Evolutionary conservation across 2,888 invertebrate species (phyloP), one percentile per base, ranked within the genome.

Genomic region (Galeopsomyia nigrocyanea): DNA sequence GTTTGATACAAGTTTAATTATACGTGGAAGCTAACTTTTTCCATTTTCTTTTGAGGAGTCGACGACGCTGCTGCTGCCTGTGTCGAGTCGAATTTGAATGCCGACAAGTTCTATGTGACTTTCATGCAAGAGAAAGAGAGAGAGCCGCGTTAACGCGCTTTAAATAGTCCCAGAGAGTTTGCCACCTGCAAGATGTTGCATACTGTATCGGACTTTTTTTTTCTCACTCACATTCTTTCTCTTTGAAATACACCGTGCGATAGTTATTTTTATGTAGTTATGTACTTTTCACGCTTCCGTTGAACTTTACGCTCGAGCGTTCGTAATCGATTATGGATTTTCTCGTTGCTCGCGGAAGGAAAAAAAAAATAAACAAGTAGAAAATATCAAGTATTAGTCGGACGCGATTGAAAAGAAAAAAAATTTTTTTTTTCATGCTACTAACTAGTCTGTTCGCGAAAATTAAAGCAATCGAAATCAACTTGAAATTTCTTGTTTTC

Each of bases 1-100:
- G 46, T 72, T 58, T 73, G 62, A 73, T 73, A 63, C 66, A 66
- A 73, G 57, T 73, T 73, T 73, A 69, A 73, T 73, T 73, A 66
- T 17, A 10, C 22, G 14, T 5, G 9, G 14, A 7, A 13, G 17
- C 3, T 21, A 73, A 73, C 57, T 73, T 73, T 73, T 69, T 69
- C 62, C 60, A 65, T 68, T 61, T 65, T 73, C 26, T 56, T n/a
- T 62, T 55, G 17, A 39, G 31, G 57, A 46, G 39, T 50, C 49
- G n/a, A 26, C 26, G 31, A 13, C 39, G 39, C 2, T 0, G 22
- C 53, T 17, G 53, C 5, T 55, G 17, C 3, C 55, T 55, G 55
- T 17, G 14, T 56, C 64, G 66, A 66, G 69, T 69, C 62, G 66
- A 73, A 73, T 73, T 73, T 73, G 57, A 69, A 69, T 60, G 60